phyloP scores from a whole-genome alignment of 2,113 vertebrate genomes.

The Lepidothrix coronata region DNA sequence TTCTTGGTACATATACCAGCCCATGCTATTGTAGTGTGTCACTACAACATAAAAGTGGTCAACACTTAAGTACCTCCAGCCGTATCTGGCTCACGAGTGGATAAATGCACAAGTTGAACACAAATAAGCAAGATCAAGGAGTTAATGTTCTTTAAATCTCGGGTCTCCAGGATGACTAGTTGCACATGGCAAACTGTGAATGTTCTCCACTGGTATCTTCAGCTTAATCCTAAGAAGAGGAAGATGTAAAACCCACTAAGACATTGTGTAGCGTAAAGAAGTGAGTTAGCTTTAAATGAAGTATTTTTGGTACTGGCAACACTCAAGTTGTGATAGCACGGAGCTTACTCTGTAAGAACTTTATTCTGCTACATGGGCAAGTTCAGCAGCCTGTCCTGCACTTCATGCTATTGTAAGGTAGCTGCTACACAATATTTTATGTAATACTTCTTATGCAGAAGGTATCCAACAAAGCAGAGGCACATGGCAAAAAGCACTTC shows the following conservation, averaged over 20 bases:
- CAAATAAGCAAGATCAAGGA: not conserved
- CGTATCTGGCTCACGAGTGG: not conserved
- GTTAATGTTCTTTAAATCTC: not conserved
- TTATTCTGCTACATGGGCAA: conserved; percentile 42
- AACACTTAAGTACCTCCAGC: not conserved
- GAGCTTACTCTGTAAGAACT: conserved; percentile 30
- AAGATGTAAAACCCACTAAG: not conserved
- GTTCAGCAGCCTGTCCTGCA: conserved; percentile 35
- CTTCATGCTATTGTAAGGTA: not conserved
- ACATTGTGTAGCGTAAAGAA: not conserved
- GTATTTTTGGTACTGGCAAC: conserved; percentile 52
- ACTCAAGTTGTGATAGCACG: conserved; percentile 43
- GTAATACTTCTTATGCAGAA: not conserved
- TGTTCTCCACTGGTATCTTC: not conserved
- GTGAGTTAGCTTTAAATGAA: conserved; percentile 13
- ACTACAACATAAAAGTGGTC: not conserved
- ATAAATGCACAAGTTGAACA: not conserved
- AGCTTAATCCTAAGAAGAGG: not conserved
- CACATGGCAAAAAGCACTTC: not conserved
- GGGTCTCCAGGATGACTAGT: not conserved
- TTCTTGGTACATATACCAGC: not conserved
- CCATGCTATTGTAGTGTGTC: not conserved
- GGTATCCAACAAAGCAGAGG: not conserved
- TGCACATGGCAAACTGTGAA: not conserved
- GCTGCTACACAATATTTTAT: conserved; percentile 8